Evolutionary conservation across 2,113 vertebrate species (phyloP), one percentile per base, ranked within the genome.

Genomic region (Pterophyllum scalare): DNA sequence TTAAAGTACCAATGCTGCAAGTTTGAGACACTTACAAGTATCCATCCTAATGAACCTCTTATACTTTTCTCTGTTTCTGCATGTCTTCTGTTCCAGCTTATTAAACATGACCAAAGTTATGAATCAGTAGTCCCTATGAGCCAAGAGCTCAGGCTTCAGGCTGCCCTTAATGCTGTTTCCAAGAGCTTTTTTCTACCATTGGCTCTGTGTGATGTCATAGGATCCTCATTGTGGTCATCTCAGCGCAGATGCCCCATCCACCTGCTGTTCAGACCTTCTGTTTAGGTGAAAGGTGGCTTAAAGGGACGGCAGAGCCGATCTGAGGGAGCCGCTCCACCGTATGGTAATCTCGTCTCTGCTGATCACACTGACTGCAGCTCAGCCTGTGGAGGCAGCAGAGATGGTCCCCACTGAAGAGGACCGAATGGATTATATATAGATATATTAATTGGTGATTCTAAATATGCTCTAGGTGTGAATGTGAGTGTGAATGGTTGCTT

Each of bases 261-360:
- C 40, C 64, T 49, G 40, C 64, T 70, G 64, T 70, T 49, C 40
- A 70, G 26, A 49, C 64, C 64, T 70, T 70, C 64, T 70, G 64
- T 46, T 49, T 28, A 70, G 24, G 0, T 28, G 15, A 70, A 70
- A 15, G 15, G 26, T 49, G 15, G 5, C 40, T 46, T 67, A 67
- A 46, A 46, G 40, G 8, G 14, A 64, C 1, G 11, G 0, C 61
- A 5, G 61, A 46, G 40, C 64, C 17, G 3, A 52, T 19, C 46
- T 19, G 7, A 7, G 6, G 46, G 40, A 43, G 40, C 12, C 12
- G 12, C 13, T 43, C 40, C 14, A 46, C 43, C 15, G 4, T 14
- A 19, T 28, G 65, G 22, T 28, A 7, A 70, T 70, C 2, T 49
- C 40, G 19, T 67, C 2, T 2, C 35, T 2, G 4, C 40, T 3